Percentiles rank a stretch among this genome's conserved stretches.
These are phyloP conservation scores for Philaenus spumarius DNA, from an alignment of 1,140 invertebrate species.

Conservation along the genomic window DNA sequence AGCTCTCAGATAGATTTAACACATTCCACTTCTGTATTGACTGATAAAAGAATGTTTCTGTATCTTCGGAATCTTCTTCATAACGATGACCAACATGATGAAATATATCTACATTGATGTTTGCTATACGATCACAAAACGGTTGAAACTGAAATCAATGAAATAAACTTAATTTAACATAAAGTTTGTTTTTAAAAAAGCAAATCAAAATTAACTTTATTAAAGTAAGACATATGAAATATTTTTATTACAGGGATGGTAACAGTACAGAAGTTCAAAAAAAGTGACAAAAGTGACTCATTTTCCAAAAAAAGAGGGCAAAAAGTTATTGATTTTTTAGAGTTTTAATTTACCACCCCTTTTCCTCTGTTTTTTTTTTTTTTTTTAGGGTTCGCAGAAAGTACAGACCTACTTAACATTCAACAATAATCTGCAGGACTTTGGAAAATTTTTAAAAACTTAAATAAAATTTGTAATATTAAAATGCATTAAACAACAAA, in stretches of 20 bases:
- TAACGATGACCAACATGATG: conserved; percentile 68
- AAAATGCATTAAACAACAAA: no score
- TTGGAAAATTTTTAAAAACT: no score
- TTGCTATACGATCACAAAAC: conserved; percentile 73
- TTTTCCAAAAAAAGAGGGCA: background rate
- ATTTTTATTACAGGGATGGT: no score
- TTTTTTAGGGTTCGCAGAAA: no score
- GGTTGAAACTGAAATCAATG: conserved; percentile 71
- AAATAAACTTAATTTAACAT: conserved; percentile 29
- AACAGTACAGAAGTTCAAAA: conserved; percentile 10
- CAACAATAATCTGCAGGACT: no score
- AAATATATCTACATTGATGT: conserved; percentile 74
- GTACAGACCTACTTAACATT: no score
- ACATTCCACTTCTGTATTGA: conserved; percentile 81
- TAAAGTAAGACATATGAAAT: conserved; percentile 16
- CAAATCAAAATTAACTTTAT: background rate
- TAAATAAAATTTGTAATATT: no score
- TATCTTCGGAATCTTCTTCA: conserved; percentile 55
- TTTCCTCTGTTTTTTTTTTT: no score
- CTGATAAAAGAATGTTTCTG: conserved; percentile 69
- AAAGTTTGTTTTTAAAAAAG: conserved; percentile 18
- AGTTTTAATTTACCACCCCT: no score
- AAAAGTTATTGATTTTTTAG: no score
- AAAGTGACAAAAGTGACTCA: no score
- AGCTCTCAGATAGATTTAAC: conserved; percentile 77